phyloP scores from a whole-genome alignment of 2,888 invertebrate species.

The Mystacides longicornis region DNA sequence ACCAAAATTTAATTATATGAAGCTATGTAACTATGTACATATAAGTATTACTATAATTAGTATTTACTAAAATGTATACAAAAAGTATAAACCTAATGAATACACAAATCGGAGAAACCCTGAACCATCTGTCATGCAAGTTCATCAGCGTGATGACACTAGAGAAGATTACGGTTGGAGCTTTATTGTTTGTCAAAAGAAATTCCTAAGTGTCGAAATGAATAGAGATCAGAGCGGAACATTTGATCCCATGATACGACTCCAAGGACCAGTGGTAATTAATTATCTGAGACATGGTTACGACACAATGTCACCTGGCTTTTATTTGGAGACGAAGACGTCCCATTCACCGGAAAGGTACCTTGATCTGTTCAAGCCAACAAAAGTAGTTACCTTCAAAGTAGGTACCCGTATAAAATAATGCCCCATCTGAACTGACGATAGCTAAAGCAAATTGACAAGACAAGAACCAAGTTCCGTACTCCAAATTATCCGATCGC shows the following conservation, averaged over 20 bases:
- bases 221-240: background rate
- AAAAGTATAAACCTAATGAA: no score
- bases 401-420: background rate
- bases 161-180: background rate
- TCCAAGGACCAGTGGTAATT: background rate
- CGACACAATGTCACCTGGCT: background rate
- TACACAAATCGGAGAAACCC: no score
- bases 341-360: slow-evolving; percentile 1
- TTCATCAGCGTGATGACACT: background rate
- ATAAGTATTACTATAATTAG: no score
- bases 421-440: no score
- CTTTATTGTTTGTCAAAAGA: background rate
- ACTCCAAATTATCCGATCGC: no score
- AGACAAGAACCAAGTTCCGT: no score
- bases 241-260: background rate
- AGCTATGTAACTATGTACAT: no score
- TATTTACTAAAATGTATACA: no score
- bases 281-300: background rate
- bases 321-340: background rate
- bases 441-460: no score
- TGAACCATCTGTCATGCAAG: background rate
- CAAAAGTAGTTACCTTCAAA: background rate
- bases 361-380: no score
- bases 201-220: background rate
- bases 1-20: no score